Evolutionary conservation across 2,888 invertebrate species (phyloP).

Genomic region (Xestia rhomboidea): DNA sequence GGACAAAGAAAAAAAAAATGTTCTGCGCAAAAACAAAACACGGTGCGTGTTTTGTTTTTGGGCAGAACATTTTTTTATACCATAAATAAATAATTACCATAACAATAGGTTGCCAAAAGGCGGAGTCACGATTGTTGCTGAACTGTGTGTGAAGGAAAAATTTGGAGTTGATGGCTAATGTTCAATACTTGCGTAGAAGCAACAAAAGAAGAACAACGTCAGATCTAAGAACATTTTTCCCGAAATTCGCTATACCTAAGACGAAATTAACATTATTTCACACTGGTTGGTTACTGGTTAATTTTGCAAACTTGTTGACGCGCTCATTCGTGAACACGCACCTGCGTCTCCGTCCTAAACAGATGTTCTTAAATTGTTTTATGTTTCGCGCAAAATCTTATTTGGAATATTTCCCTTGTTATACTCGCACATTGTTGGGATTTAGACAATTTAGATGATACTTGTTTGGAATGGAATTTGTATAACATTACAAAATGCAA

Average conservation of each 20-base stretch:
- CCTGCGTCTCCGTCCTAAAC: slow-evolving; percentile 55
- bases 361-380: slow-evolving; percentile 63
- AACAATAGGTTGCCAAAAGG: neutral
- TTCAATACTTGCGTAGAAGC: neutral
- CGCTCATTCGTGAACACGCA: slow-evolving; percentile 60
- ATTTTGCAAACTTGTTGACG: slow-evolving; percentile 60
- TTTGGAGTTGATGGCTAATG: neutral
- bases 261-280: slow-evolving; percentile 50
- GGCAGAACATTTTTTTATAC: too few species aligned
- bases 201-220: neutral
- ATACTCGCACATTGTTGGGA: slow-evolving; percentile 23
- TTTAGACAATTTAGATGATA: slow-evolving; percentile 32
- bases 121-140: neutral
- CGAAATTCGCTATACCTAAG: neutral
- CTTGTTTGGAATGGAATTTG: neutral
- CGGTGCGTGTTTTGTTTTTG: too few species aligned
- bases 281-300: slow-evolving; percentile 45
- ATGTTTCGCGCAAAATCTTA: slow-evolving; percentile 54
- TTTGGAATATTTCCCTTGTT: slow-evolving; percentile 53
- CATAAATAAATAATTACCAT: neutral
- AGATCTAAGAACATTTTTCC: neutral
- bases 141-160: neutral
- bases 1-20: neutral
- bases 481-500: neutral
- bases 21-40: neutral